Percentiles rank a stretch among this genome's conserved stretches.
Evolutionary conservation across 2,113 vertebrate genomes (phyloP).

Genomic region (Mionectes macconnelli): DNA sequence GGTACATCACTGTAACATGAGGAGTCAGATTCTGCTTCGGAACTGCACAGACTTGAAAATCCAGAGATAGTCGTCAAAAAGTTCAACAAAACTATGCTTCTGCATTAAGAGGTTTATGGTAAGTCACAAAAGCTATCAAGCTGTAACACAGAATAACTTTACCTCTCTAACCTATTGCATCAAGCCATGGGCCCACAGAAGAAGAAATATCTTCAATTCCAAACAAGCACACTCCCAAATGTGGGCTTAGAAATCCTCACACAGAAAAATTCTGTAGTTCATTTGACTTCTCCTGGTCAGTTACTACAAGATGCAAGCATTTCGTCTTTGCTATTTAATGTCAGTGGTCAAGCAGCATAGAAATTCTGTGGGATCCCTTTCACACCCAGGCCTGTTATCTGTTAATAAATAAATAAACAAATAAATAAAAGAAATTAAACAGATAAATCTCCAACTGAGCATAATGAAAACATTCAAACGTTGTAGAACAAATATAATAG

Average conservation of each 20-base stretch:
- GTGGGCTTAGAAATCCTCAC: constrained; percentile 1
- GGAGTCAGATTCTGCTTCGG: background rate
- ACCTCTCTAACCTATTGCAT: background rate
- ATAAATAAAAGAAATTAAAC: background rate
- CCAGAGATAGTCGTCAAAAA: background rate
- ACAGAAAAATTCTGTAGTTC: background rate
- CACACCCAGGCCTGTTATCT: constrained; percentile 70
- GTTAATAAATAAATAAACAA: background rate
- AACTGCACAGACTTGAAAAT: background rate
- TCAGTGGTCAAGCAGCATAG: constrained; percentile 38
- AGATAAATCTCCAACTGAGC: background rate
- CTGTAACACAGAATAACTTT: background rate
- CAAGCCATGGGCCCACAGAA: background rate
- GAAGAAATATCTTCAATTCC: background rate
- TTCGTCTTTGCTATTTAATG: background rate
- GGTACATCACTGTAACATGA: background rate
- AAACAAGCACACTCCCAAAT: background rate
- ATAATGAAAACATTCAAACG: background rate
- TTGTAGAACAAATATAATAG: background rate
- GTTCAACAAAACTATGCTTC: background rate
- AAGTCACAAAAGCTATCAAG: background rate
- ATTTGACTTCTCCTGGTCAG: background rate
- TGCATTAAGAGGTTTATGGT: background rate
- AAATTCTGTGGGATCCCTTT: constrained; percentile 67
- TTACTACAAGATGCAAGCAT: background rate